Evolutionary conservation across 2,797 vertebrate genomes (phyloP), one percentile per base, ranked within the genome.

Genomic region (Potorous gilbertii): DNA sequence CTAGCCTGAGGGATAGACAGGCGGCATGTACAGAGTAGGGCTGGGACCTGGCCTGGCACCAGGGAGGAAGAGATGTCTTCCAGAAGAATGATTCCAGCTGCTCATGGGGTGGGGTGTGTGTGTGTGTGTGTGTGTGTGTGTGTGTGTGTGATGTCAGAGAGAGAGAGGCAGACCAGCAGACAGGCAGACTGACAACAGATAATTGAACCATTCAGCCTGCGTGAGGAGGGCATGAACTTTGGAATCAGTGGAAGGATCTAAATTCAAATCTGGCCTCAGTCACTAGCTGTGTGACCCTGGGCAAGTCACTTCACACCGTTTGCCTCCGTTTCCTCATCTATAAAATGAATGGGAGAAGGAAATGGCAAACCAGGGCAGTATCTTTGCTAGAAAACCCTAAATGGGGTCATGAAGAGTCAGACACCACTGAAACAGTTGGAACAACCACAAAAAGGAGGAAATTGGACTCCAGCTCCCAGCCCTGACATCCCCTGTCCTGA

Each of bases 231-330:
- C 12, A 14, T 14, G 4, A 34, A 13, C 13, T 66, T 16, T 21
- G 66, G 66, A 18, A 74, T 89, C 62, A 90, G n/a, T 91, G 54
- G 24, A 90, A 74, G 34, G 66, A 46, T 27, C n/a, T 94, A 54
- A 54, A 91, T 94, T 96, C 54, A 91, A 93, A 95, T 92, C 81
- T 91, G 31, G 94, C 81, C 40, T 91, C 55, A 6, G 24, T 89
- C 90, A 3, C 56, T 31, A 50, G n/a, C 6, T 29, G 55, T 93
- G 46, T 94, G 62, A 93, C n/a, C 56, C 59, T 93, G 11, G 92
- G 16, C 62, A 81, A 93, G 90, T 89, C 54, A 92, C 56, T 97
- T 96, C 40, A 96, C 81, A 94, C 93, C 94, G 40, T 95, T 57
- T 57, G 90, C 52, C n/a, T 57, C 56, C 24, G 62, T 59, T 94